Percentiles rank a stretch among this genome's conserved stretches.
These are phyloP conservation scores for Catocala nupta DNA, from an alignment of 2,888 invertebrate genomes.

Conservation along the genomic window DNA sequence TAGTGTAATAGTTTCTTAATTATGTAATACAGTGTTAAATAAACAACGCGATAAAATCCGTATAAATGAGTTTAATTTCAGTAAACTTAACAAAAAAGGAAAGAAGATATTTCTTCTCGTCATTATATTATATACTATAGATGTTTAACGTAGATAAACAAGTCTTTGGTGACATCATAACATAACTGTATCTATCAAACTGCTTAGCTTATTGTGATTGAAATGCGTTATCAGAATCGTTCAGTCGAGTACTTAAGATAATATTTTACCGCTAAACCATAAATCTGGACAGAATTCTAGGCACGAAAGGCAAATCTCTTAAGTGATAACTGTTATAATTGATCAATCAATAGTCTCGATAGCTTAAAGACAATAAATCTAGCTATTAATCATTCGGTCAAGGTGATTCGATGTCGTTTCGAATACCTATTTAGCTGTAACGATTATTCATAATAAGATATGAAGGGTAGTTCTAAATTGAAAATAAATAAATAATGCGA, in stretches of 20 bases:
- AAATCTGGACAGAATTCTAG: constrained; percentile 12
- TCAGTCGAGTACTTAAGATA: constrained; percentile 11
- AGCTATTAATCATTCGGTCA: constrained; percentile 33
- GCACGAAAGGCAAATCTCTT: constrained; percentile 1
- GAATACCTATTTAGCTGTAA: constrained; percentile 24
- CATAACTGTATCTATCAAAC: not conserved
- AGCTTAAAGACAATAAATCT: constrained; percentile 30
- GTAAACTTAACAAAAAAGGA: too few species aligned
- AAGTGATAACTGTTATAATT: constrained; percentile 35
- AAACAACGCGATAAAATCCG: too few species aligned
- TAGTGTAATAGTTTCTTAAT: too few species aligned
- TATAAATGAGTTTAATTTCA: too few species aligned
- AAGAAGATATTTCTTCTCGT: too few species aligned
- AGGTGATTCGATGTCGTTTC: constrained; percentile 33
- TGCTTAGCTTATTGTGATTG: not conserved
- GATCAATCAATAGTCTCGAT: constrained; percentile 41
- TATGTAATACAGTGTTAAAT: too few species aligned
- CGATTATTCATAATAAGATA: not conserved
- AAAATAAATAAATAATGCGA: too few species aligned
- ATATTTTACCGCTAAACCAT: constrained; percentile 8
- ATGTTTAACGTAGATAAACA: too few species aligned
- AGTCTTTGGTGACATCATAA: too few species aligned
- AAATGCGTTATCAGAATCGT: not conserved
- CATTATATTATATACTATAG: too few species aligned
- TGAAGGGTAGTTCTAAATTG: too few species aligned